Conservation (phyloP, 2,113 vertebrate species). For the Gavia stellata region DNA sequence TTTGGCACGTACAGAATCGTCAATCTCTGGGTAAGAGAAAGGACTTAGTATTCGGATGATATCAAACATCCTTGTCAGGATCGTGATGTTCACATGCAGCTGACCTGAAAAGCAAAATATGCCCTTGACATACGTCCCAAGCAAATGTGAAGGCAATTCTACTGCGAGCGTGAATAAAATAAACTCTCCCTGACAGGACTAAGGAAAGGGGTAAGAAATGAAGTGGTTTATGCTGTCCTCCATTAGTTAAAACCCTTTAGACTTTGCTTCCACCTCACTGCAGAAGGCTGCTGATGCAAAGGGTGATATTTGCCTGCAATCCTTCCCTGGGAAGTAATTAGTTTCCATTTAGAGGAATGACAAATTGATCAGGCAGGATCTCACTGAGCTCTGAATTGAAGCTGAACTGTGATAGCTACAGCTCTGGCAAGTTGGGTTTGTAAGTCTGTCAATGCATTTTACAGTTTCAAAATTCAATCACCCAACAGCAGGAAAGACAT, state of each 20-base stretch:
- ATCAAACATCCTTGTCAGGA: conserved; percentile 45
- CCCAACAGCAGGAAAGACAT: conserved; percentile 69
- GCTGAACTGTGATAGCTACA: conserved; percentile 71
- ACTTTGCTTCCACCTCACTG: conserved; percentile 53
- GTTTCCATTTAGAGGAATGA: conserved; percentile 84
- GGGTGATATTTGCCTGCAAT: conserved; percentile 69
- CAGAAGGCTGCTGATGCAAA: conserved; percentile 61
- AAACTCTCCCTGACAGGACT: conserved; percentile 24
- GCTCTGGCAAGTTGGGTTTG: conserved; percentile 68
- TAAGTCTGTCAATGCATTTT: conserved; percentile 74
- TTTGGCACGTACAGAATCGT: not conserved
- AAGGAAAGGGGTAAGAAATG: not conserved
- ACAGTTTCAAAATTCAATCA: conserved; percentile 78
- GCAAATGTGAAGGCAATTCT: conserved; percentile 25
- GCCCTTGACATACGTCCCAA: conserved; percentile 11
- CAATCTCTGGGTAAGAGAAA: not conserved
- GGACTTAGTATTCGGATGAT: not conserved
- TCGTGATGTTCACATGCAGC: not conserved
- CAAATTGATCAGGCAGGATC: conserved; percentile 81
- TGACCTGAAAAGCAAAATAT: conserved; percentile 51
- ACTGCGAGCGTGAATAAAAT: conserved; percentile 34
- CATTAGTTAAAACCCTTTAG: conserved; percentile 28
- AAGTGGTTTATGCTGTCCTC: not conserved
- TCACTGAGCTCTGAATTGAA: conserved; percentile 75
- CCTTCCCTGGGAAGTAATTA: conserved; percentile 82